Evolutionary conservation across 2,888 invertebrate species (phyloP).

Genomic region (Saturnia japonica): DNA sequence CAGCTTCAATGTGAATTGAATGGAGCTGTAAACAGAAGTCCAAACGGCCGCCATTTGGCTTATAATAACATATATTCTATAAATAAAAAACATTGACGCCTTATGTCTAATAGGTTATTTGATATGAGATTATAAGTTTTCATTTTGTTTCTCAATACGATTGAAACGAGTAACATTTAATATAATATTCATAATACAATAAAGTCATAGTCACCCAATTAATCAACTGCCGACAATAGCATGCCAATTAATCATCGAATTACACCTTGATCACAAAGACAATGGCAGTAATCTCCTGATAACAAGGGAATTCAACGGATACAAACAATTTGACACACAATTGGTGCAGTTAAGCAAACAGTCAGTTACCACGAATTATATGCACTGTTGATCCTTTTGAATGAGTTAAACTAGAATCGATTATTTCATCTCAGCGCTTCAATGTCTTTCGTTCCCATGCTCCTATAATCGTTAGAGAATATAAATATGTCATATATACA

Average conservation of each 20-base stretch:
- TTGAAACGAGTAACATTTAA: not conserved
- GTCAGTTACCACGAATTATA: slow-evolving; percentile 19
- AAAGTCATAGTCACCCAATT: not conserved
- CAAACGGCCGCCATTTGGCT: no score
- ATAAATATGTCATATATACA: not conserved
- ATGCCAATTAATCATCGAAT: slow-evolving; percentile 18
- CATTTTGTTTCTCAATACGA: not conserved
- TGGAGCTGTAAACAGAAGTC: no score
- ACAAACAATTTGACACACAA: slow-evolving; percentile 57
- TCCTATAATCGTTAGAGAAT: not conserved
- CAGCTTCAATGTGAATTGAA: no score
- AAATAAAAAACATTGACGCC: no score
- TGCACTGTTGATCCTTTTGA: slow-evolving; percentile 10
- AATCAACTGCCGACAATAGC: not conserved
- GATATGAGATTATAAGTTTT: not conserved
- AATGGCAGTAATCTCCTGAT: slow-evolving; percentile 44
- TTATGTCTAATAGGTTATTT: no score
- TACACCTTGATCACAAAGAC: slow-evolving; percentile 34
- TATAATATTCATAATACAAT: not conserved
- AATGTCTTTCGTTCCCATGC: not conserved
- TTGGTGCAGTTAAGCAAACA: slow-evolving; percentile 55
- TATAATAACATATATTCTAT: no score
- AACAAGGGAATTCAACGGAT: slow-evolving; percentile 54
- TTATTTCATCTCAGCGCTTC: not conserved
- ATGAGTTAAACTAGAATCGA: not conserved